These are phyloP conservation scores for Hipparchia sbordonii DNA, from an alignment of 2,888 invertebrate species.

Conservation along the genomic window DNA sequence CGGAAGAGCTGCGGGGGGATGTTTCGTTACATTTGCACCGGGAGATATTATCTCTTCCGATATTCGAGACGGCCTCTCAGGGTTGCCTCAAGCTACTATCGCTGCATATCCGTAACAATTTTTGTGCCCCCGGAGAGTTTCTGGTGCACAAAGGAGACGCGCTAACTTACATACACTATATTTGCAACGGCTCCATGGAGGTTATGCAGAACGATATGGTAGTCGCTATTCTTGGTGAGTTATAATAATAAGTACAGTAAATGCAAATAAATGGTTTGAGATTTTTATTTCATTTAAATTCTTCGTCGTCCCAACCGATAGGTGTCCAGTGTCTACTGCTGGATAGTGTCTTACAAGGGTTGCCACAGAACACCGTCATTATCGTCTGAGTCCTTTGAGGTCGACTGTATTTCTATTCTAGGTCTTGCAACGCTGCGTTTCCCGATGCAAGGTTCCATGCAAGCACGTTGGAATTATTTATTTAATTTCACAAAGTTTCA, in stretches of 20 bases:
- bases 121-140: constrained; percentile 98
- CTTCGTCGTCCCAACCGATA: no score
- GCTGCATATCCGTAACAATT: constrained; percentile 95
- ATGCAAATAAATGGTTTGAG: neutral
- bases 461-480: no score
- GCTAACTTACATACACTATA: constrained; percentile 95
- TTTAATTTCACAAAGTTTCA: no score
- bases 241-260: neutral
- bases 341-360: no score
- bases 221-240: constrained; percentile 96
- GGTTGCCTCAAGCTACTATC: constrained; percentile 96
- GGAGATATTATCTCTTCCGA: constrained; percentile 96
- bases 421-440: no score
- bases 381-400: no score
- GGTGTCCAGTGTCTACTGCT: no score
- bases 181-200: constrained; percentile 98
- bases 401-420: no score
- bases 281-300: neutral
- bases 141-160: constrained; percentile 97
- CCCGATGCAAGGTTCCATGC: no score
- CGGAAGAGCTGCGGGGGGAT: constrained; percentile 96
- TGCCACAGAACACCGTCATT: no score
- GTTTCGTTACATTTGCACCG: constrained; percentile 97
- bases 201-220: constrained; percentile 98
- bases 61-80: constrained; percentile 97